phyloP scores from a whole-genome alignment of 1,140 invertebrate genomes.

The Daktulosphaira vitifoliae region DNA sequence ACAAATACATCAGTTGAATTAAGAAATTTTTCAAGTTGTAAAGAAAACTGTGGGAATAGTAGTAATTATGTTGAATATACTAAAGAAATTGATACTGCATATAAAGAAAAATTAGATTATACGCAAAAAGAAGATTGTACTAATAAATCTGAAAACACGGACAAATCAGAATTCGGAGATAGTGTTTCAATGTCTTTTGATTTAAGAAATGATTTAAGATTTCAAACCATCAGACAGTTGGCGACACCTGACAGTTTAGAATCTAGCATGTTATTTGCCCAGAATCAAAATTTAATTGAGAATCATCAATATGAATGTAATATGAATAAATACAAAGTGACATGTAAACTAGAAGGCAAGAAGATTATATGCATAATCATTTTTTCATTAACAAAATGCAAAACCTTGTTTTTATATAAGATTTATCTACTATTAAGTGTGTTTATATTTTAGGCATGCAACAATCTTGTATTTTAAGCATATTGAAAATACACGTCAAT shows the following conservation, averaged over 20 bases:
- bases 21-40: not conserved
- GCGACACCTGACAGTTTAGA: not conserved
- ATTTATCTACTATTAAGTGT: no score
- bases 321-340: not conserved
- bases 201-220: not conserved
- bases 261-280: constrained; percentile 11
- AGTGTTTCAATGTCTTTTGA: not conserved
- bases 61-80: no score
- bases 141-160: constrained; percentile 5
- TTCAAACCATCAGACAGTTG: constrained; percentile 17
- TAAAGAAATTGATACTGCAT: no score
- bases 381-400: no score
- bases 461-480: no score
- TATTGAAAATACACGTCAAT: no score
- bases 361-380: no score
- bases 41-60: not conserved
- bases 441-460: no score
- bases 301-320: not conserved
- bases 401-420: no score
- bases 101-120: not conserved
- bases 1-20: not conserved
- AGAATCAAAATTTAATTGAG: constrained; percentile 21
- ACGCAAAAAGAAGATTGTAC: not conserved
- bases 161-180: constrained; percentile 5
- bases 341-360: not conserved